Base-by-base conservation (phyloP, 2,888 invertebrate genomes). In the Notocelia uddmanniana region DNA sequence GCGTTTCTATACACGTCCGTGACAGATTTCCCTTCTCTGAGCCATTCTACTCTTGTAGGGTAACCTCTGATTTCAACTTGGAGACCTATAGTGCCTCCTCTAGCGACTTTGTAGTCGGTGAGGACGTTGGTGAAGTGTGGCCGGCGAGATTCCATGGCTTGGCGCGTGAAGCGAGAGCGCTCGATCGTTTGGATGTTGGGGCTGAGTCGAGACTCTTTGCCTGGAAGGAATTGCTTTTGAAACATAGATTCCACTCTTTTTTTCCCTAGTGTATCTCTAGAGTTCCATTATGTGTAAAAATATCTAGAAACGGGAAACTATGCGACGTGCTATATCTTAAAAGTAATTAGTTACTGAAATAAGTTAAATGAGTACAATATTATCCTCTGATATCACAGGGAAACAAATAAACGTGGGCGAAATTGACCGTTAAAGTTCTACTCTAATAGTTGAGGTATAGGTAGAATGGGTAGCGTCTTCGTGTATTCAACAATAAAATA, bases 21-120 rank as follows among this genome's bases (percentile, higher is more conserved):
- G 5, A 95, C 94, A 0, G 95, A 94, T 60, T 94, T 90, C 8
- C 95, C 95, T 81, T 96, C 95, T 76, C 96, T 94, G 64, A 96
- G 93, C 98, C 98, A 97, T 76, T 96, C 95, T 0, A 97, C 96
- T 77, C 96, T 96, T 10, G 96, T 96, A 15, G 96, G 95, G 21
- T 92, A 92, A 81, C 96, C 96, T 84, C 95, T 95, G 45, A 97
- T 95, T 86, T 97, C 96, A 0, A 97, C 97, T 85, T 97, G 97
- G 21, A 98, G 94, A 3, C 97, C 97, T 74, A 97, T 96, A 0
- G 97, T 97, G 48, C 97, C 97, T 0, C 97, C 97, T 72, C 94
- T 92, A 3, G 96, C 95, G 0, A 97, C 97, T 68, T 95, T 95
- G 81, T 96, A 95, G 82, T 97, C 97, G 0, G 95, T 95, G 26